Base-by-base conservation (phyloP, 2,888 invertebrate genomes). In the Luffia ferchaultella region DNA sequence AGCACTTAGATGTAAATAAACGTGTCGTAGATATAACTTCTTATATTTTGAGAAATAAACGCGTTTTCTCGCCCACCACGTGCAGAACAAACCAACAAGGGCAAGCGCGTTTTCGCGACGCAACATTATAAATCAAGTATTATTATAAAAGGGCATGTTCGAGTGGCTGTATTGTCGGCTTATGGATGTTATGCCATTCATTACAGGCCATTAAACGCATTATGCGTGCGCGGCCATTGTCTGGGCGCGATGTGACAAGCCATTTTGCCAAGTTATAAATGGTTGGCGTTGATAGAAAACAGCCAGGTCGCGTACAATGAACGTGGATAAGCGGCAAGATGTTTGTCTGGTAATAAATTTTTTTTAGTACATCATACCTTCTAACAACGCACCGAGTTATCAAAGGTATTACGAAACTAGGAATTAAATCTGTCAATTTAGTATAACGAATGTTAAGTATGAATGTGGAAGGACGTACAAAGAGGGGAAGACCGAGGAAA, bases 161-260 rank as follows among this genome's bases (percentile, higher is more conserved):
- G 76, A 80, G 82, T 30, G 30, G 70, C 71, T 65, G 67, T 73
- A 78, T 83, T 83, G 83, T 83, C 68, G 69, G 69, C 76, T 82
- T 80, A 83, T 83, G 72, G 82, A 79, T 83, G 83, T 83, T 80
- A 80, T 77, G 68, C 77, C 72, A 79, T 83, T 80, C 82, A 82
- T 82, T 83, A 80, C 83, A 79, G 67, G 74, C 80, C 83, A 83
- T 83, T 83, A 79, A 82, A 76, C 73, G 75, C 70, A 78, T 80
- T 83, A 82, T 82, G 73, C 77, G 75, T 80, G 76, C 74, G 70
- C 66, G 65, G 65, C 70, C 73, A 69, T 83, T 82, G 82, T 83
- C 76, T 77, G 76, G 73, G 71, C 66, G 67, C 75, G 72, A 75
- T 68, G 68, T 76, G 79, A 80, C 78, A 79, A 73, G 76, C 41